Conservation (phyloP, 2,888 invertebrate genomes). For the Melolontha melolontha region DNA sequence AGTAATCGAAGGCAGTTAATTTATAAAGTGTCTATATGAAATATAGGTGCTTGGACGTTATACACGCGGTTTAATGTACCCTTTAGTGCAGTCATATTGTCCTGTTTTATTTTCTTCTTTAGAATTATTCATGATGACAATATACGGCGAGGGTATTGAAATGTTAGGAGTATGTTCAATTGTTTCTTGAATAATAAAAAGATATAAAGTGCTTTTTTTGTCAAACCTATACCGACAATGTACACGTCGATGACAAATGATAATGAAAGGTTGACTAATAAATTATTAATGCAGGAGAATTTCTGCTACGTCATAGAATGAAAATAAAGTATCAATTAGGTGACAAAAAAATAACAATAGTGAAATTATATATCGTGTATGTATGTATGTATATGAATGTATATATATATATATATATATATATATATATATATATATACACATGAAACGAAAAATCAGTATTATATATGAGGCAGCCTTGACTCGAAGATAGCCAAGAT, state of each 20-base stretch:
- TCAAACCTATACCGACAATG: not conserved
- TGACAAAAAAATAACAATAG: conserved; percentile 18
- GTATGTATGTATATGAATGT: too few relatives aligned
- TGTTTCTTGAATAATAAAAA: conserved; percentile 20
- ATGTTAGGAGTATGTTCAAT: too few relatives aligned
- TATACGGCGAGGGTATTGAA: too few relatives aligned
- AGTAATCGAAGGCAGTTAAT: too few relatives aligned
- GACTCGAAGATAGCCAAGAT: conserved; percentile 8
- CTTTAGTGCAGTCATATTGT: too few relatives aligned
- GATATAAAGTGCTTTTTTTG: conserved; percentile 18
- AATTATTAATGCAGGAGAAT: conserved; percentile 20
- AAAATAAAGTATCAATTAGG: conserved; percentile 21
- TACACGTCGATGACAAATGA: conserved; percentile 34
- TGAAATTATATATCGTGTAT: not conserved
- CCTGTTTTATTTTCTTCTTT: too few relatives aligned
- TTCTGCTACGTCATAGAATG: conserved; percentile 19
- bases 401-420: too few relatives aligned
- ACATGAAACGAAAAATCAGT: conserved; percentile 7
- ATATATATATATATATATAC: too few relatives aligned
- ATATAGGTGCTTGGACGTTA: too few relatives aligned
- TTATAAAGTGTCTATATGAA: too few relatives aligned
- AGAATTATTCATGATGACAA: too few relatives aligned
- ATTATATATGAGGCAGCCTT: not conserved
- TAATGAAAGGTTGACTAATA: conserved; percentile 28
- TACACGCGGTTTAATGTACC: too few relatives aligned